phyloP scores from a whole-genome alignment of 2,888 invertebrate genomes.

The Lamellibrachia columna region DNA sequence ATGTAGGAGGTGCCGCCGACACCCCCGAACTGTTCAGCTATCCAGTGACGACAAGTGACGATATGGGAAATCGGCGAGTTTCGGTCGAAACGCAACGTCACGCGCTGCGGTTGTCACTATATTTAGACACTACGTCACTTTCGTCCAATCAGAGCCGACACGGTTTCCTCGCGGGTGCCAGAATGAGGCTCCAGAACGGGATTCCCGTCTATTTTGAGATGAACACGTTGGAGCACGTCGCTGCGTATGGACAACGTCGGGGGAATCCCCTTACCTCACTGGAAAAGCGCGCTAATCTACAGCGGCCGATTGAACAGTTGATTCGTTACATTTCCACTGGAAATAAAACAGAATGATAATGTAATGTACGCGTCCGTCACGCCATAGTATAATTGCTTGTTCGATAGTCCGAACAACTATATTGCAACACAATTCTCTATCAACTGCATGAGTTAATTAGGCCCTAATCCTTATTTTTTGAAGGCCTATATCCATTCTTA shows the following conservation, averaged over 20 bases:
- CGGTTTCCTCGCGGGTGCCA: background rate
- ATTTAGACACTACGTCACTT: background rate
- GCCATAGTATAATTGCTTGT: background rate
- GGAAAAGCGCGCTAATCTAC: background rate
- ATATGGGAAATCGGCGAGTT: background rate
- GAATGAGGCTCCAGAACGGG: constrained; percentile 11
- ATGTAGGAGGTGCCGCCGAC: background rate
- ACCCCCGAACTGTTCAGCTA: background rate
- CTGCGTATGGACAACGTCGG: background rate
- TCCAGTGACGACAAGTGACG: background rate
- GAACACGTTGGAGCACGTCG: background rate
- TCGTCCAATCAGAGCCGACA: background rate
- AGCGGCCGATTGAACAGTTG: background rate
- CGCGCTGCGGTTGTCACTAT: background rate
- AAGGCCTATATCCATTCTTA: no score
- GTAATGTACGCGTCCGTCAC: background rate
- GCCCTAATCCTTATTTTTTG: no score
- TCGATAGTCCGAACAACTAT: background rate
- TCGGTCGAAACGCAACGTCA: background rate
- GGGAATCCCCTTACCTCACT: constrained; percentile 10
- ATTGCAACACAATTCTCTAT: background rate
- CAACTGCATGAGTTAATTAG: no score
- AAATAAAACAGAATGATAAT: background rate
- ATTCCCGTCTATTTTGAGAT: background rate
- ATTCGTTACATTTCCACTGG: background rate